These are phyloP conservation scores for Nephila pilipes DNA, from an alignment of 1,140 invertebrate species.

Conservation along the genomic window DNA sequence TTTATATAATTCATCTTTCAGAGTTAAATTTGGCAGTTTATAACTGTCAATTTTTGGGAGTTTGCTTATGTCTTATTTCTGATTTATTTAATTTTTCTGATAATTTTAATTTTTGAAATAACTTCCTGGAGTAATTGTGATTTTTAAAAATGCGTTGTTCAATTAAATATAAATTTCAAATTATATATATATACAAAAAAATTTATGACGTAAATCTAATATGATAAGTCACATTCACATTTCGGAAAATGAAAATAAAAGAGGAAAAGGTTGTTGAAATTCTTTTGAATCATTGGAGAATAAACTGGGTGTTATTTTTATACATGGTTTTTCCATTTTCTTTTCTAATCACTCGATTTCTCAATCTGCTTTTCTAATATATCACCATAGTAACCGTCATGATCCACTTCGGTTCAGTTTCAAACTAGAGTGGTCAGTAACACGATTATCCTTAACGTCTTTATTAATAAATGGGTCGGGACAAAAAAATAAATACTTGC, in stretches of 20 bases:
- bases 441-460: background rate
- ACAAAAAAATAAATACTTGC: background rate
- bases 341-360: constrained; percentile 46
- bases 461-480: constrained; percentile 26
- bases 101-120: no score
- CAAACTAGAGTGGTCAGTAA: constrained; percentile 44
- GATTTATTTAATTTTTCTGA: no score
- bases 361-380: constrained; percentile 40
- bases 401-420: constrained; percentile 9
- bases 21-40: no score
- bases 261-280: background rate
- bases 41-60: no score
- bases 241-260: background rate
- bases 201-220: no score
- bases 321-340: constrained; percentile 33
- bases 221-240: no score
- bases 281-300: background rate
- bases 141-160: no score
- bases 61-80: no score
- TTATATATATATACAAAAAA: no score
- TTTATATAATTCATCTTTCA: no score
- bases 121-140: no score
- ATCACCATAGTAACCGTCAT: constrained; percentile 56
- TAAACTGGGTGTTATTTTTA: constrained; percentile 8
- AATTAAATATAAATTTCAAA: no score